Conservation (phyloP, 2,888 invertebrate species). For the Dorcus parallelipipedus region DNA sequence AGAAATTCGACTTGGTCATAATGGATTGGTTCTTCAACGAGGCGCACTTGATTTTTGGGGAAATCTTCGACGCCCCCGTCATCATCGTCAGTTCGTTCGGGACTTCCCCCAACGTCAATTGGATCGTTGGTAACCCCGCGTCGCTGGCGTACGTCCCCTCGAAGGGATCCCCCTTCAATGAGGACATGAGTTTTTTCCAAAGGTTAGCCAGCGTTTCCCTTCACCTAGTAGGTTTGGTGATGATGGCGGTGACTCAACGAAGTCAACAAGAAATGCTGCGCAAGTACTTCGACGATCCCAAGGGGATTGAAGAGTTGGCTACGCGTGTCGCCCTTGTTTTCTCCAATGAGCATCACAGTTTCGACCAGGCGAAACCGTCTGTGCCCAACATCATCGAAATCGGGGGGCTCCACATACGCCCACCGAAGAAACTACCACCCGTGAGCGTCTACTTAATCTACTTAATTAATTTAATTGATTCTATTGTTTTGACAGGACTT, state of each 20-base stretch:
- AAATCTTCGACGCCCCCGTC: background rate
- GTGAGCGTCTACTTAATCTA: background rate
- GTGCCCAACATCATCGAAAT: background rate
- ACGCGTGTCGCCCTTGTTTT: background rate
- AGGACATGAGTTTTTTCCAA: background rate
- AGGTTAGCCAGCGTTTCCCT: background rate
- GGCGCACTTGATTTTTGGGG: background rate
- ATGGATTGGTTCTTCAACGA: slow-evolving; percentile 1
- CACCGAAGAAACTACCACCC: background rate
- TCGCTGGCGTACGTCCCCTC: background rate
- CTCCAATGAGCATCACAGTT: background rate
- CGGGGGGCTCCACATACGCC: background rate
- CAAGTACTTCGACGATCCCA: background rate
- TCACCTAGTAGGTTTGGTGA: background rate
- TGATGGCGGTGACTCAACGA: background rate
- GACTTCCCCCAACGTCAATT: background rate
- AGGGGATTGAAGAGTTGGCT: background rate
- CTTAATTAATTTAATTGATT: background rate
- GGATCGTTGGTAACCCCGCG: background rate
- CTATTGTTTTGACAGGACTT: slow-evolving; percentile 43
- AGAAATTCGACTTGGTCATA: background rate
- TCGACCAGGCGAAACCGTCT: background rate
- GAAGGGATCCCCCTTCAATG: background rate
- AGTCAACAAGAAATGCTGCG: background rate
- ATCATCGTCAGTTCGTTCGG: background rate